phyloP scores from a whole-genome alignment of 2,888 invertebrate species.

The Incurvaria masculella region DNA sequence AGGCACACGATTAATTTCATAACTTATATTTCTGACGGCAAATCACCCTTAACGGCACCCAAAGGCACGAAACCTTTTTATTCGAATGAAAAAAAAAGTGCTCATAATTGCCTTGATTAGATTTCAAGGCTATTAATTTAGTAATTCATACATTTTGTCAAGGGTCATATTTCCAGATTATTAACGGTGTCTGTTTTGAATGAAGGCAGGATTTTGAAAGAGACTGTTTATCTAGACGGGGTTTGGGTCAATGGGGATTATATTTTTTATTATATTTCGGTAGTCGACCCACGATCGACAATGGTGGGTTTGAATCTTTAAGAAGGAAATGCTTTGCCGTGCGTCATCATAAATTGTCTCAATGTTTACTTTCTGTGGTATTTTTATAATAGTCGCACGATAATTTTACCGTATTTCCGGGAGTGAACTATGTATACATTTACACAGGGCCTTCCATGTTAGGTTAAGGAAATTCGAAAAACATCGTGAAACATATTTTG shows the following conservation, averaged over 20 bases:
- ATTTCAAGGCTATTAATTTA: constrained; percentile 55
- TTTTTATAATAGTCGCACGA: too few species aligned
- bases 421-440: too few species aligned
- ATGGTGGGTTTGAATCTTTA: constrained; percentile 34
- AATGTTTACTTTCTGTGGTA: constrained; percentile 32
- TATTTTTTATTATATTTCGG: constrained; percentile 30
- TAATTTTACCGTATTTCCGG: too few species aligned
- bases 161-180: constrained; percentile 50
- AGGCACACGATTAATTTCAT: too few species aligned
- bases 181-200: constrained; percentile 34
- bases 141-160: constrained; percentile 46
- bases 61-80: not conserved
- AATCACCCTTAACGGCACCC: not conserved
- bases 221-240: constrained; percentile 45
- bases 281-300: constrained; percentile 42
- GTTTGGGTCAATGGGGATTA: constrained; percentile 37
- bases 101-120: constrained; percentile 52
- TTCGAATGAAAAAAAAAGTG: constrained; percentile 29
- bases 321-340: constrained; percentile 40
- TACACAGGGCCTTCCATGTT: too few species aligned
- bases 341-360: constrained; percentile 26
- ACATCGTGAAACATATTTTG: too few species aligned
- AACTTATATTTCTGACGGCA: too few species aligned
- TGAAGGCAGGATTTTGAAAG: constrained; percentile 35
- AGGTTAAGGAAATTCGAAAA: too few species aligned